Evolutionary conservation across 92 coral and sea anemone genomes (phyloP).

Genomic region (Palythoa grandis): DNA sequence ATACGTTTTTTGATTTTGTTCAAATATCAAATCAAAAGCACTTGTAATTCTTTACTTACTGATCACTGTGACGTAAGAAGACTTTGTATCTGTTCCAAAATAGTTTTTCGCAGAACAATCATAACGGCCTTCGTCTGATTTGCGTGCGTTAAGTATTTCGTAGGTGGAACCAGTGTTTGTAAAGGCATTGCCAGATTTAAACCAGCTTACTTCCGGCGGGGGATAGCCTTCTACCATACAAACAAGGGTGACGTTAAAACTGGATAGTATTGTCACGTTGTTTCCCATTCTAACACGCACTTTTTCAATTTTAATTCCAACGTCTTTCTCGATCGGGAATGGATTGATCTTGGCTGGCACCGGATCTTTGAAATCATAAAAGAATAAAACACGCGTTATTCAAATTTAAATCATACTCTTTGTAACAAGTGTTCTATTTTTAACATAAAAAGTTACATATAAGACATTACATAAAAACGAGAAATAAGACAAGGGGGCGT

Average conservation of each 20-base stretch:
- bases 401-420: no score
- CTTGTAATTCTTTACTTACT: slow-evolving; percentile 35
- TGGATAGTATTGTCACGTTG: slow-evolving; percentile 36
- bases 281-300: slow-evolving; percentile 27
- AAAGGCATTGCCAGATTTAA: slow-evolving; percentile 2
- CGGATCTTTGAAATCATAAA: slow-evolving; percentile 3
- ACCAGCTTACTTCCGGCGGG: slow-evolving; percentile 36
- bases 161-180: background rate
- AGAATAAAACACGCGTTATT: background rate
- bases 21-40: background rate
- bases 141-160: background rate
- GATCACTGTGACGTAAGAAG: slow-evolving; percentile 56
- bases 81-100: slow-evolving; percentile 64
- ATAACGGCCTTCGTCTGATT: slow-evolving; percentile 55
- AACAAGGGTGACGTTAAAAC: slow-evolving; percentile 9
- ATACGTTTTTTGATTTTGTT: background rate
- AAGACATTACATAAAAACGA: no score
- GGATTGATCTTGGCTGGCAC: slow-evolving; percentile 22
- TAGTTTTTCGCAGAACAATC: slow-evolving; percentile 69
- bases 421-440: no score
- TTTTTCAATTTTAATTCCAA: background rate
- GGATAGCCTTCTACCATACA: slow-evolving; percentile 38
- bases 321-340: slow-evolving; percentile 19
- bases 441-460: no score
- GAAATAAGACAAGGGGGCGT: no score